Evolutionary conservation across 2,888 invertebrate genomes (phyloP).

Genomic region (Dilophus febrilis): DNA sequence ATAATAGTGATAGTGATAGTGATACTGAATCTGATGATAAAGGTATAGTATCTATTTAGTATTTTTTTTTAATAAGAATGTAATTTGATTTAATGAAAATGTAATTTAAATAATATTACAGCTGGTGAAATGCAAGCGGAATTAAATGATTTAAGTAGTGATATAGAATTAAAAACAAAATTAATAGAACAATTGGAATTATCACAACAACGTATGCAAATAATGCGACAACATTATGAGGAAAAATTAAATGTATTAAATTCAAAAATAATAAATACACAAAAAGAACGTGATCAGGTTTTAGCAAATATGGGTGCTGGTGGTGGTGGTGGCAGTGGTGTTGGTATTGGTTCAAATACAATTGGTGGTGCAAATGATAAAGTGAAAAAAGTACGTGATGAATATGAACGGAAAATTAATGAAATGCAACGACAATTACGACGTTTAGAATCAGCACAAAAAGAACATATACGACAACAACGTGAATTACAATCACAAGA

Average conservation of each 20-base stretch:
- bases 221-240: conserved; percentile 82
- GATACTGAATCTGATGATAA: conserved; percentile 45
- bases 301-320: conserved; percentile 34
- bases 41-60: conserved; percentile 19
- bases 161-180: conserved; percentile 88
- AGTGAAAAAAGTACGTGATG: conserved; percentile 64
- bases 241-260: conserved; percentile 72
- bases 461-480: conserved; percentile 73
- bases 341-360: neutral
- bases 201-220: conserved; percentile 69
- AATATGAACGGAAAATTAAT: conserved; percentile 72
- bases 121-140: conserved; percentile 53
- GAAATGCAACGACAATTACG: conserved; percentile 75
- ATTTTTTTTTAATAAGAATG: neutral
- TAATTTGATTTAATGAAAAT: no score
- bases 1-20: conserved; percentile 40
- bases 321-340: no score
- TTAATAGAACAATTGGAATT: conserved; percentile 85
- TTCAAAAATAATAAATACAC: conserved; percentile 69
- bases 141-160: conserved; percentile 73
- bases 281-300: conserved; percentile 81
- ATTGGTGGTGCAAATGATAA: conserved; percentile 32
- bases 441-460: conserved; percentile 68
- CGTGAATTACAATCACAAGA: conserved; percentile 59
- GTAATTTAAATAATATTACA: conserved; percentile 11